A percentile compares a stretch with the other conserved stretches of the same genome.
These are phyloP conservation scores for Anolis carolinensis DNA, from an alignment of 2,113 vertebrate species.

Conservation along the genomic window DNA sequence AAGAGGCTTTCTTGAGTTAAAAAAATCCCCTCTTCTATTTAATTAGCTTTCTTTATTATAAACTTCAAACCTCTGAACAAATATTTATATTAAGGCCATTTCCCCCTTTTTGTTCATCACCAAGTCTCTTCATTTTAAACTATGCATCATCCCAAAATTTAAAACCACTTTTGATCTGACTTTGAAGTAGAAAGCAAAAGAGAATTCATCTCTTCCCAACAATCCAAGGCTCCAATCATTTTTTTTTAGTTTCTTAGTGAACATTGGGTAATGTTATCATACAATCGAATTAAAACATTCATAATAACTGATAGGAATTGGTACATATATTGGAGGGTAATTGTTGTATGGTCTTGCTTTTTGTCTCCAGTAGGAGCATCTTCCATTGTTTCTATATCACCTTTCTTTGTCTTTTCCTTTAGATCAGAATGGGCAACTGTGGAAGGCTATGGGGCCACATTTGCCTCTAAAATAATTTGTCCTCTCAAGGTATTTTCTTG, in stretches of 20 bases:
- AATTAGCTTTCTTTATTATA: conserved; percentile 45
- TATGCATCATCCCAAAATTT: not conserved
- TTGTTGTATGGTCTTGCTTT: not conserved
- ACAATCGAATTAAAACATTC: not conserved
- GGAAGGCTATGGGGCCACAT: no score
- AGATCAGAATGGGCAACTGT: no score
- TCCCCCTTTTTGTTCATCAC: not conserved
- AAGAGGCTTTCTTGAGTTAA: conserved; percentile 52
- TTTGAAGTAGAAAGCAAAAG: not conserved
- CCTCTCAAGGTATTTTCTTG: not conserved
- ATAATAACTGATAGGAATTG: conserved; percentile 3
- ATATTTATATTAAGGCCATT: conserved; percentile 29
- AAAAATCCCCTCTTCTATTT: conserved; percentile 32
- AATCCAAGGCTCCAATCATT: not conserved
- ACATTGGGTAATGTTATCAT: not conserved
- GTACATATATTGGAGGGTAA: not conserved
- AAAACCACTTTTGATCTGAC: not conserved
- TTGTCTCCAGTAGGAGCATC: not conserved
- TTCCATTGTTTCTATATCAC: no score
- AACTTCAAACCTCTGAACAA: conserved; percentile 22
- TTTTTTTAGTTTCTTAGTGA: not conserved
- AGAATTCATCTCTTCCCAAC: not conserved
- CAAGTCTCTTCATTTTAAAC: conserved; percentile 31
- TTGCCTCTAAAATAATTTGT: no score
- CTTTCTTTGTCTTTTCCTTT: not conserved